Evolutionary conservation across 92 coral and sea anemone genomes (phyloP).

Genomic region (Paramuricea clavata): DNA sequence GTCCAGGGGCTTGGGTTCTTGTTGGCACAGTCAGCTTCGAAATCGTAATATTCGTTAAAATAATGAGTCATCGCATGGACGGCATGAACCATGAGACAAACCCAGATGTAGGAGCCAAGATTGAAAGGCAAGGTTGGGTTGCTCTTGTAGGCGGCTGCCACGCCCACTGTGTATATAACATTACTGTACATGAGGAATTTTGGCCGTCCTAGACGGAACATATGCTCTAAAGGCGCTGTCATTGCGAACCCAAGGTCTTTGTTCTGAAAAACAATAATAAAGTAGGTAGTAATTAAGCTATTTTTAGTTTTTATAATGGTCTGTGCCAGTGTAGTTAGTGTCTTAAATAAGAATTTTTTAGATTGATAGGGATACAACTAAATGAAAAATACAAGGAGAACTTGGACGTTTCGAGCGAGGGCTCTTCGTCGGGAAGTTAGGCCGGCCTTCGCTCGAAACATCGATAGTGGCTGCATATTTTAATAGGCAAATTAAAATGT

Average conservation of each 20-base stretch:
- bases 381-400: no score
- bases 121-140: not conserved
- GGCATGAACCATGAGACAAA: constrained; percentile 18
- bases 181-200: constrained; percentile 16
- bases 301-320: no score
- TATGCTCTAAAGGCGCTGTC: not conserved
- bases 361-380: no score
- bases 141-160: constrained; percentile 2
- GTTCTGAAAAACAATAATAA: not conserved
- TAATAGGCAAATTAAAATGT: no score
- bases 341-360: no score
- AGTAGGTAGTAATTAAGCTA: not conserved
- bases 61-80: constrained; percentile 18
- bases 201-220: constrained; percentile 2
- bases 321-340: no score
- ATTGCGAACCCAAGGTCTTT: not conserved
- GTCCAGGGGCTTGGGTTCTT: constrained; percentile 44
- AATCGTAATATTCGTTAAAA: constrained; percentile 31
- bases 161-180: constrained; percentile 9
- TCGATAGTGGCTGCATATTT: no score
- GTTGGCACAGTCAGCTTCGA: constrained; percentile 12
- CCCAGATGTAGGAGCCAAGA: constrained; percentile 21
- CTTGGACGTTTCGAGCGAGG: no score
- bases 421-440: no score
- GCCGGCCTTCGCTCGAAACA: no score